Percentiles rank a stretch among this genome's conserved stretches.
phyloP scores from a whole-genome alignment of 2,797 vertebrate genomes.

The Pangasius mekongensis region DNA sequence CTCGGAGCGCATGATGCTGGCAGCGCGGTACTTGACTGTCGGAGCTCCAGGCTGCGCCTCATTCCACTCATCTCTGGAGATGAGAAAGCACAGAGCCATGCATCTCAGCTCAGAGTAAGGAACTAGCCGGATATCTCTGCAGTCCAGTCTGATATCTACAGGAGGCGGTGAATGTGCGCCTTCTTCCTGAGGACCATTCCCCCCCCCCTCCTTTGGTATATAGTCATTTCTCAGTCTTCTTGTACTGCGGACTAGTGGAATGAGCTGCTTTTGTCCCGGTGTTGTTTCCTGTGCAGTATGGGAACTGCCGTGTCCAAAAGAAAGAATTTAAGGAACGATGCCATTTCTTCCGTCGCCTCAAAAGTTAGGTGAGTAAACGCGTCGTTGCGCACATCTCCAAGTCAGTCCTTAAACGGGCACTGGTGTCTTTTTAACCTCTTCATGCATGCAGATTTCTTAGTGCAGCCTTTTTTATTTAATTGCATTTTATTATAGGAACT shows the following conservation, averaged over 20 bases:
- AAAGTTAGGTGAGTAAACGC: slow-evolving; percentile 90
- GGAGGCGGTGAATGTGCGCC: neutral
- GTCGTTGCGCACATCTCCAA: neutral
- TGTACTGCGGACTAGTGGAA: slow-evolving; percentile 62
- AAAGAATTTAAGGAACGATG: slow-evolving; percentile 89
- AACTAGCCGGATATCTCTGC: neutral
- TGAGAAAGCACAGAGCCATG: neutral
- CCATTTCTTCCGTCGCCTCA: slow-evolving; percentile 91
- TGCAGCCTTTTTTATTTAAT: neutral
- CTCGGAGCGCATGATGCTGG: neutral
- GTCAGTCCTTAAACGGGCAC: neutral
- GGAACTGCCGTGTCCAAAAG: slow-evolving; percentile 93
- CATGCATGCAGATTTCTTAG: neutral
- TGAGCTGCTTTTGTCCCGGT: slow-evolving; percentile 71
- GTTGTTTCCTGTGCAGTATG: slow-evolving; percentile 83
- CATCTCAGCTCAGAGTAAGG: neutral
- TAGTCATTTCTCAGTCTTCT: slow-evolving; percentile 39
- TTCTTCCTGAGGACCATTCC: slow-evolving; percentile 5
- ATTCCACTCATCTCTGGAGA: neutral
- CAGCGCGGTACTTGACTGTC: slow-evolving; percentile 18
- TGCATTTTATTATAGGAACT: neutral
- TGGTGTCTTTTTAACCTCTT: no score
- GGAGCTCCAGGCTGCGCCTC: neutral
- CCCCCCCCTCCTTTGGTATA: slow-evolving; percentile 14
- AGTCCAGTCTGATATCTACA: neutral